Percentiles rank a stretch among this genome's conserved stretches.
These are phyloP conservation scores for Cossypha polioptera DNA, from an alignment of 2,797 vertebrate species.

Conservation along the genomic window DNA sequence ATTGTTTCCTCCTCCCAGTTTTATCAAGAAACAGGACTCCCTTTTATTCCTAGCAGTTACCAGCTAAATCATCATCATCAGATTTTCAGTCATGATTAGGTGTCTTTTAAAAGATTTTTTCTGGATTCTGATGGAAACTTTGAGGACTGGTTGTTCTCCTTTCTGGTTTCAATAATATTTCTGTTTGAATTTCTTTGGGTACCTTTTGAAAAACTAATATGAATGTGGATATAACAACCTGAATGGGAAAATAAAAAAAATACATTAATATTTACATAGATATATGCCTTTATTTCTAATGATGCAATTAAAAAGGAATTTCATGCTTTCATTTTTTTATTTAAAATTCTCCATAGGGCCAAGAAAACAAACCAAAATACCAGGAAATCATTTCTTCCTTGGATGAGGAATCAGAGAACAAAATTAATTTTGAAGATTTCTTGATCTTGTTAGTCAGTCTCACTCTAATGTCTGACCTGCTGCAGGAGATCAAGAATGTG, in stretches of 20 bases:
- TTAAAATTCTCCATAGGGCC: conserved; percentile 68
- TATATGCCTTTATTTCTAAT: not conserved
- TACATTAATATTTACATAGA: not conserved
- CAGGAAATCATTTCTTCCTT: conserved; percentile 76
- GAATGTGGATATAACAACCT: not conserved
- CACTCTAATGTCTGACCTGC: conserved; percentile 73
- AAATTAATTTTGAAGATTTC: conserved; percentile 79
- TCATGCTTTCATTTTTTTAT: not conserved
- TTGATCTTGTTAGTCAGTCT: conserved; percentile 76
- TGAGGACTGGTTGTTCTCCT: not conserved
- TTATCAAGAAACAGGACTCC: not conserved
- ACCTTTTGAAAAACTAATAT: not conserved
- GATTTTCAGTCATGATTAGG: not conserved
- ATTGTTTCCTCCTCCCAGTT: not conserved
- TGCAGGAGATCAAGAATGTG: conserved; percentile 68
- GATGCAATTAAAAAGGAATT: not conserved
- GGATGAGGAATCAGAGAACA: conserved; percentile 67
- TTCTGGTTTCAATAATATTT: not conserved
- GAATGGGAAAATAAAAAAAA: not conserved
- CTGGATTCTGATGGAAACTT: not conserved
- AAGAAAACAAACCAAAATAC: conserved; percentile 78
- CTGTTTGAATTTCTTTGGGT: not conserved
- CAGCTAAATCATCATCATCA: not conserved
- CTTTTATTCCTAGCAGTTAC: not conserved
- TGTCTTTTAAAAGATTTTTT: not conserved